Base-by-base conservation (phyloP, 2,113 vertebrate species). In the Zeus faber region DNA sequence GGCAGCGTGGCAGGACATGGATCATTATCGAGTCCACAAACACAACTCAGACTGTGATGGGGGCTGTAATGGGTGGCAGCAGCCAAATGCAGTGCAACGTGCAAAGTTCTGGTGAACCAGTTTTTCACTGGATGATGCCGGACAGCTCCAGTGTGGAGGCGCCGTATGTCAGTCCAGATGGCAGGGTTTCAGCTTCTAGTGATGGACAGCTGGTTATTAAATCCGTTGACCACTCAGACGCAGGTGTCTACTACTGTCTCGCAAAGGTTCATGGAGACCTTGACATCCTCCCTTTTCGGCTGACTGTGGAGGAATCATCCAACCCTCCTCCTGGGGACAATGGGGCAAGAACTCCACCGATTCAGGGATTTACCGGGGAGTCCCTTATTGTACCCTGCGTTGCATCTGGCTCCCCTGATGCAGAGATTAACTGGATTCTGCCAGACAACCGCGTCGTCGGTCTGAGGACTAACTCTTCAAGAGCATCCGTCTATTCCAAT, bases 351-450 rank as follows among this genome's bases (percentile, higher is more conserved):
- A 22, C 46, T 41, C 5, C 37, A 18, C 23, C 78, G 0, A n/a
- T 91, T 1, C 70, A 86, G 24, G 89, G 76, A 57, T 80, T 77
- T 35, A 55, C 82, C 2, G 92, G 92, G 4, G 80, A 87, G 9
- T 18, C 86, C 0, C 31, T 93, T 55, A 51, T 44, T 24, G 48
- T 98, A 56, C 87, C 91, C 0, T 98, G 96, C 40, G 39, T 1
- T 0, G 77, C 88, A 0, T 23, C 71, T 31, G 91, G 88, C 0
- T 70, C 88, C 1, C 95, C 96, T 0, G 90, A 93, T 2, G 86
- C 94, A n/a, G 87, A 91, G 2, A 0, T 97, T 3, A 87, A 76
- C 64, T 98, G 96, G 95, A 85, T 97, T 49, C 87, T 96, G 18
- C 95, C 96, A 20, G 83, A 73, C 25, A 69, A 47, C 23, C 77